Evolutionary conservation across 2,888 invertebrate genomes (phyloP).

Genomic region (Papilio elwesi): DNA sequence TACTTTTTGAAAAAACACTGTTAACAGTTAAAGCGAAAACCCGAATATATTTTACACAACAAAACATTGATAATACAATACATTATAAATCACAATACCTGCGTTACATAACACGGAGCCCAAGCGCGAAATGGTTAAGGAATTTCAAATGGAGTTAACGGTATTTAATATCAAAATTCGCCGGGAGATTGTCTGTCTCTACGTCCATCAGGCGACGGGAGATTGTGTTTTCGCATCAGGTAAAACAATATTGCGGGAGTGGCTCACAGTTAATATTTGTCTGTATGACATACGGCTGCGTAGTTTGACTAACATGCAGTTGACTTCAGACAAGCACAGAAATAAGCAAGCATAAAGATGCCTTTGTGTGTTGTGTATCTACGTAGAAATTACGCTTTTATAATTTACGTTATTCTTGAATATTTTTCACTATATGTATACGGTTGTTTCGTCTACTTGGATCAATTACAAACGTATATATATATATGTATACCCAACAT

Average conservation of each 20-base stretch:
- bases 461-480: no score
- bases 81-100: not conserved
- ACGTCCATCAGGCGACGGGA: conserved; percentile 62
- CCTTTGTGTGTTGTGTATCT: no score
- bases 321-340: not conserved
- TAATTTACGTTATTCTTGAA: no score
- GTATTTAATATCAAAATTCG: conserved; percentile 58
- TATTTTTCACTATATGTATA: no score
- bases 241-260: conserved; percentile 55
- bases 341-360: not conserved
- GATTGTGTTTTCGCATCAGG: conserved; percentile 64
- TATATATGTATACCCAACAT: no score
- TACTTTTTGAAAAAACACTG: no score
- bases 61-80: not conserved
- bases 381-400: no score
- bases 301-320: not conserved
- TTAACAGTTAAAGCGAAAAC: no score
- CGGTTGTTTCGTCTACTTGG: no score
- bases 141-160: conserved; percentile 38
- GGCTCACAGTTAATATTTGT: conserved; percentile 52
- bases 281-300: not conserved
- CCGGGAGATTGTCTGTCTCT: conserved; percentile 55
- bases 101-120: not conserved
- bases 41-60: not conserved
- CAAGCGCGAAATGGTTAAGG: not conserved